Percentiles rank a stretch among this genome's conserved stretches.
phyloP scores from a whole-genome alignment of 2,113 vertebrate species.

The Sylvilagus bachmani region DNA sequence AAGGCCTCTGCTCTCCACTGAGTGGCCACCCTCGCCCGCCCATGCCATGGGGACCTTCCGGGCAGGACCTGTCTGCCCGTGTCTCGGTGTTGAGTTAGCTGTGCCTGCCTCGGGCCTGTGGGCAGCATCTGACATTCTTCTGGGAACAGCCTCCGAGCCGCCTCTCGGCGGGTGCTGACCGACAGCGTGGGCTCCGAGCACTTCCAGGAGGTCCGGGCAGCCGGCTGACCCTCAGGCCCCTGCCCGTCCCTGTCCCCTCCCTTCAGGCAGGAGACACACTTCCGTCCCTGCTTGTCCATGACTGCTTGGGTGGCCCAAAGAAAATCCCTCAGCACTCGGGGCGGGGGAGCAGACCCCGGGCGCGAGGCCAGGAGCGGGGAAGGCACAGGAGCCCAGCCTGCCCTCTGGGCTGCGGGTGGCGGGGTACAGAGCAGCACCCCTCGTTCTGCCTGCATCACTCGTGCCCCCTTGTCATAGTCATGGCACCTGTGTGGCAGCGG shows the following conservation, averaged over 20 bases:
- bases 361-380: not conserved
- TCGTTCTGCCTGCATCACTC: not conserved
- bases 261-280: not conserved
- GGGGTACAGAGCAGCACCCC: not conserved
- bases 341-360: not conserved
- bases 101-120: too few species aligned
- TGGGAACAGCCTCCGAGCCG: not conserved
- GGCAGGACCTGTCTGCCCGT: not conserved
- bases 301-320: conserved; percentile 47
- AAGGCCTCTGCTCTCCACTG: rapidly evolving
- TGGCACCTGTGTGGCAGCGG: too few species aligned
- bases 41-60: not conserved
- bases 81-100: too few species aligned
- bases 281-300: not conserved
- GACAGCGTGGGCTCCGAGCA: not conserved
- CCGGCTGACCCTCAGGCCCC: not conserved
- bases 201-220: conserved; percentile 3
- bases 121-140: rapidly evolving
- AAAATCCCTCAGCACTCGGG: not conserved
- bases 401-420: not conserved
- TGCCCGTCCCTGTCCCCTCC: not conserved
- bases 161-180: not conserved
- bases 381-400: not conserved
- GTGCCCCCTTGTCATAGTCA: too few species aligned
- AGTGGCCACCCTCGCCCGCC: rapidly evolving